Evolutionary conservation across 2,113 vertebrate species (phyloP), one percentile per base, ranked within the genome.

Genomic region (Hippopotamus amphibius): DNA sequence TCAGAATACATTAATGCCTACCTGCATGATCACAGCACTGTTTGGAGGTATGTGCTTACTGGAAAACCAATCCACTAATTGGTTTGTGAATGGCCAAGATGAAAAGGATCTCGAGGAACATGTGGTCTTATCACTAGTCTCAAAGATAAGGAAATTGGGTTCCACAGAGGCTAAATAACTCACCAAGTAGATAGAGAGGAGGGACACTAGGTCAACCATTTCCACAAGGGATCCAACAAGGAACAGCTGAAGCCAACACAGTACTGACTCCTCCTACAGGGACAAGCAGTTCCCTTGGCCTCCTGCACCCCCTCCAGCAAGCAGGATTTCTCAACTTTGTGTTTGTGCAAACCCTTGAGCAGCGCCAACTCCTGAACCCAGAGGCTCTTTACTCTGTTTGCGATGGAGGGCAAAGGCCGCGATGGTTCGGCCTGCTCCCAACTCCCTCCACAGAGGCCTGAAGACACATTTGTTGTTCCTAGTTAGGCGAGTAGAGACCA

Each of bases 371-470:
- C 19, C 76, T 68, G 68, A 90, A n/a, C 82, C 28, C 14, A 87
- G 55, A 83, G 79, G 55, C 68, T 46, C 43, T 88, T 55, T 24
- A 13, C 28, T 79, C 37, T 55, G 55, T 91, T 82, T 93, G 88
- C 46, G 68, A 91, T 87, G 30, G 48, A 97, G 93, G 93, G 82
- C 95, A 96, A 98, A 97, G 95, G 97, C 82, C 87, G 14, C 26
- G 33, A 30, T 53, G 81, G 28, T 28, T 26, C 61, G 61, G 61
- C 43, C 77, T 12, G 0, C 33, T 90, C 85, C 74, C 61, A 28
- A 57, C 68, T 43, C 69, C 68, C 77, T 88, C 55, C 30, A 33
- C 66, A 46, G 63, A 92, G 53, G 53, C 22, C 68, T 19, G 26
- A 83, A 69, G 85, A 55, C 12, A 30, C 9, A 15, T 11, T 24